phyloP scores from a whole-genome alignment of 2,888 invertebrate species.

The Antitype chi region DNA sequence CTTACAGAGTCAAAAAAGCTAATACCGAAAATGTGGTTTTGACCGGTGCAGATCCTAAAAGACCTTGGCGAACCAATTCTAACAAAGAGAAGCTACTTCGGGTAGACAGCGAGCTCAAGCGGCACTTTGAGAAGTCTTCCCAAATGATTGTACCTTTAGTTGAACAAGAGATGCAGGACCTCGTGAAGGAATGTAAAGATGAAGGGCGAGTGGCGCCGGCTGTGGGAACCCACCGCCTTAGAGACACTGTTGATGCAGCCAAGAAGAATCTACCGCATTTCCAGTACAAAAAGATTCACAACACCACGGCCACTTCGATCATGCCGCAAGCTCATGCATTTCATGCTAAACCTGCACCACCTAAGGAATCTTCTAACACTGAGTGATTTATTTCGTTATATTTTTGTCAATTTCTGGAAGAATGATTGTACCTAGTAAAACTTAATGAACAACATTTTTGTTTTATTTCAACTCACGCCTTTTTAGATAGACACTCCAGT shows the following conservation, averaged over 20 bases:
- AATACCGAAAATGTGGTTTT: conserved; percentile 57
- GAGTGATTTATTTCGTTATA: conserved; percentile 26
- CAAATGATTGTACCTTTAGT: conserved; percentile 76
- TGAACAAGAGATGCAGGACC: conserved; percentile 77
- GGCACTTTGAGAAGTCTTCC: conserved; percentile 78
- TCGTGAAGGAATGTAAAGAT: conserved; percentile 78
- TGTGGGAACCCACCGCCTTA: conserved; percentile 73
- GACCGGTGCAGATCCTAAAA: conserved; percentile 76
- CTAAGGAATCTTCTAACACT: conserved; percentile 24
- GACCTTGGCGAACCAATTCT: conserved; percentile 85
- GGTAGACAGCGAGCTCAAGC: conserved; percentile 81
- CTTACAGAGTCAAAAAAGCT: conserved; percentile 75
- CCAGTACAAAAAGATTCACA: conserved; percentile 80
- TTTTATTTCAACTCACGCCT: conserved; percentile 3
- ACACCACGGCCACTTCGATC: conserved; percentile 83
- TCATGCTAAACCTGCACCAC: conserved; percentile 30
- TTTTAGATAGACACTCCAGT: background rate
- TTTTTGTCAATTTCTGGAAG: background rate
- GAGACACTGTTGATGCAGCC: conserved; percentile 82
- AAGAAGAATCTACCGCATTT: conserved; percentile 83
- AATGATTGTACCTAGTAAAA: conserved; percentile 9
- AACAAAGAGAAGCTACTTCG: conserved; percentile 82
- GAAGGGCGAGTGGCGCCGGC: conserved; percentile 67
- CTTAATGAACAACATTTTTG: conserved; percentile 2
- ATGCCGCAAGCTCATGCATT: conserved; percentile 75